phyloP scores from a whole-genome alignment of 2,888 invertebrate genomes.

The Drosophila maculinotata region DNA sequence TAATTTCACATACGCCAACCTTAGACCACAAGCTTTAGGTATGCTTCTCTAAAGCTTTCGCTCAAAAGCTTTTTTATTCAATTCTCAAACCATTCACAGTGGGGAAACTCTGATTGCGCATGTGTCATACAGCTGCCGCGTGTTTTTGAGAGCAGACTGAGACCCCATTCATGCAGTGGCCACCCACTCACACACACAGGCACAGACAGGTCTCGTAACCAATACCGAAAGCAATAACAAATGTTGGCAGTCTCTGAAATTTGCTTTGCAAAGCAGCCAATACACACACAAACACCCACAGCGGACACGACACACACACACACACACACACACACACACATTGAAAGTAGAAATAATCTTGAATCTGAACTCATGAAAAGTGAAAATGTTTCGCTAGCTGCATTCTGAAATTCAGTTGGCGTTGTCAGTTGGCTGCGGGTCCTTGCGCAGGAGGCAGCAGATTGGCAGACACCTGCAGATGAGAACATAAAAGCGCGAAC shows the following conservation, averaged over 20 bases:
- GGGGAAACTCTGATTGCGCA: slow-evolving; percentile 41
- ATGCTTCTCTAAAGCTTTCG: not conserved
- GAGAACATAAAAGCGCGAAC: slow-evolving; percentile 48
- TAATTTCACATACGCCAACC: too few species aligned
- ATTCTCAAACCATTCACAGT: slow-evolving; percentile 41
- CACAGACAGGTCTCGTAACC: slow-evolving; percentile 39
- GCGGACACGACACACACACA: not conserved
- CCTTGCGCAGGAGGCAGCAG: slow-evolving; percentile 72
- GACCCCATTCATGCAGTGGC: slow-evolving; percentile 53
- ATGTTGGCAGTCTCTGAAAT: slow-evolving; percentile 63
- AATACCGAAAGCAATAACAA: slow-evolving; percentile 75
- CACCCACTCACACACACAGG: slow-evolving; percentile 40
- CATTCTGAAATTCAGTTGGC: slow-evolving; percentile 74
- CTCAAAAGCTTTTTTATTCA: slow-evolving; percentile 27
- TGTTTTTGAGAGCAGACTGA: slow-evolving; percentile 33
- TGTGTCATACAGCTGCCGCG: slow-evolving; percentile 61
- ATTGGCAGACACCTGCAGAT: slow-evolving; percentile 37
- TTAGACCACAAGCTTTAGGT: too few species aligned
- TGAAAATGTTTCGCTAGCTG: slow-evolving; percentile 75
- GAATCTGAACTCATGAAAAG: slow-evolving; percentile 75
- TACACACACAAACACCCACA: too few species aligned
- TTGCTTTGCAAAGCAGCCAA: slow-evolving; percentile 55
- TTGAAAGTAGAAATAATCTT: slow-evolving; percentile 63
- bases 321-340: slow-evolving; percentile 6
- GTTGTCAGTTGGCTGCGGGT: slow-evolving; percentile 77